Conservation (phyloP, 2,888 invertebrate species). For the Ferrisia virgata region DNA sequence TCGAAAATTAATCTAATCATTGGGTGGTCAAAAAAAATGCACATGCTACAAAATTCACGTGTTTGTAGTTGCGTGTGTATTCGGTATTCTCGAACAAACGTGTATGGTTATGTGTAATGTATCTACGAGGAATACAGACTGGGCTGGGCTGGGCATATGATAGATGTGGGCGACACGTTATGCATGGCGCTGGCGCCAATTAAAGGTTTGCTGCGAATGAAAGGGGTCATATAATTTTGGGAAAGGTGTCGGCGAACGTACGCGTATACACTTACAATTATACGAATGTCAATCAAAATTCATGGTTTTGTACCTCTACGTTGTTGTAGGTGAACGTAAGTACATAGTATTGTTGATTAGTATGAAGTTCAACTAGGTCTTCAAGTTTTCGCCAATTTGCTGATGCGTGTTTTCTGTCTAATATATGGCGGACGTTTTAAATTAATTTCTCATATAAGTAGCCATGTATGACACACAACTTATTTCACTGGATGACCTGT, state of each 20-base stretch:
- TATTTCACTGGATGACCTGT: no score
- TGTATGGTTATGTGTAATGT: no score
- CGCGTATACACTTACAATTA: not conserved
- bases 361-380: not conserved
- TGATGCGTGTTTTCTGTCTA: not conserved
- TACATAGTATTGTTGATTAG: constrained; percentile 3
- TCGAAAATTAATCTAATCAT: not conserved
- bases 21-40: no score
- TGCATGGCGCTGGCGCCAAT: no score
- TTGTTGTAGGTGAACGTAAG: no score
- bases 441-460: not conserved
- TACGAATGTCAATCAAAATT: constrained; percentile 4
- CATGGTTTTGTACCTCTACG: not conserved
- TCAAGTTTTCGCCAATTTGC: not conserved
- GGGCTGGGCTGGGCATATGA: no score
- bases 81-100: no score
- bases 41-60: no score
- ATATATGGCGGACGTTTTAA: not conserved
- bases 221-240: not conserved
- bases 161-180: no score
- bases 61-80: no score
- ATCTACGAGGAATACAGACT: no score
- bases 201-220: not conserved
- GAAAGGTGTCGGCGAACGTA: not conserved
- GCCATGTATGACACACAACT: no score